Conservation (phyloP, 1,140 invertebrate genomes). For the Bombus pascuorum region DNA sequence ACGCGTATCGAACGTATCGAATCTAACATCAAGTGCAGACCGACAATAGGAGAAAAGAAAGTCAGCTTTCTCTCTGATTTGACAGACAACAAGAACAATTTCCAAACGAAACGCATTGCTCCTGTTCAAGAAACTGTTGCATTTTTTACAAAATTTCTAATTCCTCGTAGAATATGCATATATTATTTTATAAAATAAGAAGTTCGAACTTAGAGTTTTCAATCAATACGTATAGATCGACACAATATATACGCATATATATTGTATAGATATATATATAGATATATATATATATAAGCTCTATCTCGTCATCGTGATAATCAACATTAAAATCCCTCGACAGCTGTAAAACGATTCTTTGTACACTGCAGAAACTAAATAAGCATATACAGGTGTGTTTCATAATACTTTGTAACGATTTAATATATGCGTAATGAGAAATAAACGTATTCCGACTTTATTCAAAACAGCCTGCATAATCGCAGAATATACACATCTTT, state of each 20-base stretch:
- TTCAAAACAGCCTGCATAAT: conserved; percentile 65
- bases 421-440: conserved; percentile 53
- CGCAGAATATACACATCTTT: conserved; percentile 69
- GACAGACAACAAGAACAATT: neutral
- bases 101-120: conserved; percentile 14
- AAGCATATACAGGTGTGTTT: conserved; percentile 43
- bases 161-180: neutral
- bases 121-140: conserved; percentile 22
- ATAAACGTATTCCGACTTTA: conserved; percentile 59
- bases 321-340: conserved; percentile 32
- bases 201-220: conserved; percentile 12
- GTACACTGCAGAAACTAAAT: conserved; percentile 59
- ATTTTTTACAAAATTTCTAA: conserved; percentile 20
- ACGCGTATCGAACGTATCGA: neutral
- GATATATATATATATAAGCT: neutral
- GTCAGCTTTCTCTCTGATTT: neutral
- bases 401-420: conserved; percentile 57
- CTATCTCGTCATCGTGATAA: conserved; percentile 19
- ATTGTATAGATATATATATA: neutral
- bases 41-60: neutral
- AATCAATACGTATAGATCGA: conserved; percentile 6
- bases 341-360: conserved; percentile 43
- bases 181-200: neutral
- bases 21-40: neutral
- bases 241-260: neutral